Evolutionary conservation across 2,113 vertebrate genomes (phyloP).

Genomic region (Cariama cristata): DNA sequence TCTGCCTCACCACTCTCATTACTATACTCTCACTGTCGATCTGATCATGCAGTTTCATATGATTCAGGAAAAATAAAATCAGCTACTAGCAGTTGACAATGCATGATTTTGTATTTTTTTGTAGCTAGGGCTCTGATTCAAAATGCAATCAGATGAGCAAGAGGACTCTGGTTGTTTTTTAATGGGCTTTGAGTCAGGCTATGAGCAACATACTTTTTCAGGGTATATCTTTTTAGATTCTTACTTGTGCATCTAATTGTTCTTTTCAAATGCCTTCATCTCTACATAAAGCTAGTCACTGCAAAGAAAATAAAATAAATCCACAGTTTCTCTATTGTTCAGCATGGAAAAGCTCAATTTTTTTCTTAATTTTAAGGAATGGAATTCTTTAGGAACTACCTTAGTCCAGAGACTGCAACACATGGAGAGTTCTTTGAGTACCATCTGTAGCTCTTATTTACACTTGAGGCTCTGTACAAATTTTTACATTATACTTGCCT

Average conservation of each 20-base stretch:
- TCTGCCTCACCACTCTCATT: neutral
- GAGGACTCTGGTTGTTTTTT: neutral
- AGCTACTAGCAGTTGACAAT: neutral
- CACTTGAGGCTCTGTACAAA: neutral
- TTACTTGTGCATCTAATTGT: neutral
- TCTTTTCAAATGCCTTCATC: neutral
- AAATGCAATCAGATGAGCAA: neutral
- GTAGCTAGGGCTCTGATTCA: neutral
- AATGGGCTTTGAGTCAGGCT: neutral
- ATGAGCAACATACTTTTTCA: neutral
- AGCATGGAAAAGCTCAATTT: neutral
- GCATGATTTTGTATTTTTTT: neutral
- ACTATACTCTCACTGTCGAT: neutral
- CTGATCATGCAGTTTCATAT: neutral
- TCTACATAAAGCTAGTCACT: neutral
- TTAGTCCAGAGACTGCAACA: neutral
- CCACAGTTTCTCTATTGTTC: neutral
- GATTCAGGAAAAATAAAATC: neutral
- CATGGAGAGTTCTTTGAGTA: neutral
- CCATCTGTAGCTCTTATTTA: neutral
- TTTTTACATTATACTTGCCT: constrained; percentile 50
- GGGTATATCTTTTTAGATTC: neutral
- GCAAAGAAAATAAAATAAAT: neutral
- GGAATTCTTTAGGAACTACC: neutral
- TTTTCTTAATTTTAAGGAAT: neutral